These are phyloP conservation scores for Semotilus atromaculatus DNA, from an alignment of 2,797 vertebrate species.

Conservation along the genomic window DNA sequence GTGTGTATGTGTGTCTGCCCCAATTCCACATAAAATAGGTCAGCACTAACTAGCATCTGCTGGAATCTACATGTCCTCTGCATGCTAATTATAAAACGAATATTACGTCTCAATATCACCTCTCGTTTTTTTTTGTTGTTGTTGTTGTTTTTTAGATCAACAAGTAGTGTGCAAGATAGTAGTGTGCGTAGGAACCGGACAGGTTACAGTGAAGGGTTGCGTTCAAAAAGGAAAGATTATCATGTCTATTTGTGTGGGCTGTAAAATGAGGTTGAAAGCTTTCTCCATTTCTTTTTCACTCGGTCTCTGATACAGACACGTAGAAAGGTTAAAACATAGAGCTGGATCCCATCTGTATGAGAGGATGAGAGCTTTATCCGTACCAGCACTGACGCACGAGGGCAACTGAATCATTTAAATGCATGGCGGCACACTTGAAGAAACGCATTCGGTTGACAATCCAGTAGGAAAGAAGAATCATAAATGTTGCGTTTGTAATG, in stretches of 20 bases:
- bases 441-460: neutral
- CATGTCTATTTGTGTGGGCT: constrained; percentile 21
- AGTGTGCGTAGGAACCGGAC: neutral
- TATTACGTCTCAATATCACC: constrained; percentile 59
- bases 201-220: neutral
- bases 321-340: constrained; percentile 32
- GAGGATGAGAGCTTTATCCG: constrained; percentile 37
- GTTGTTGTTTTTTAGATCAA: neutral
- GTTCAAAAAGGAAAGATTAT: constrained; percentile 36
- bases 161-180: constrained; percentile 1
- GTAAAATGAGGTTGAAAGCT: constrained; percentile 21
- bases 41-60: constrained; percentile 74
- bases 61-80: constrained; percentile 78
- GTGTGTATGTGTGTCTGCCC: constrained; percentile 65
- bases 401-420: constrained; percentile 43
- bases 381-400: constrained; percentile 37
- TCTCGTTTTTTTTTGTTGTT: constrained; percentile 6
- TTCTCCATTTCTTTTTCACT: neutral
- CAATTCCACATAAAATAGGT: constrained; percentile 84
- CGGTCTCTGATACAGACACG: constrained; percentile 7
- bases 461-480: neutral
- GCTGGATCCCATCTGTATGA: constrained; percentile 39
- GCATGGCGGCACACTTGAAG: constrained; percentile 2
- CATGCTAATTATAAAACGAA: constrained; percentile 80
- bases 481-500: neutral